These are phyloP conservation scores for Eupithecia exiguata DNA, from an alignment of 2,888 invertebrate genomes.

Conservation along the genomic window DNA sequence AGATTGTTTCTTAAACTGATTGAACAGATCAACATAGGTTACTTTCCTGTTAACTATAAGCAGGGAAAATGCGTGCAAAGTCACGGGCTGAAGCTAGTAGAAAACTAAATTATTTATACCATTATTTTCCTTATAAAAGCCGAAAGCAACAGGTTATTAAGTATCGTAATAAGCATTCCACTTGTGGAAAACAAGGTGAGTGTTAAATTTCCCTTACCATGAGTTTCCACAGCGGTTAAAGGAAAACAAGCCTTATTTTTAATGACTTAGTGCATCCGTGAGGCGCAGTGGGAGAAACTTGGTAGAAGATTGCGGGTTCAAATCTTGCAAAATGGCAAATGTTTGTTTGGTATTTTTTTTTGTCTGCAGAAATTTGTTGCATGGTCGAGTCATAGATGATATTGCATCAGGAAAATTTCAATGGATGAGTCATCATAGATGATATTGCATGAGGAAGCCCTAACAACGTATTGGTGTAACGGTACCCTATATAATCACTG, in stretches of 20 bases:
- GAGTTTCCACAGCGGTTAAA: not conserved
- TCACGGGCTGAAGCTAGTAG: not conserved
- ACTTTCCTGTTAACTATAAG: not conserved
- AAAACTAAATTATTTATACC: not conserved
- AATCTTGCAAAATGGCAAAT: no score
- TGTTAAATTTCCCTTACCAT: conserved; percentile 1
- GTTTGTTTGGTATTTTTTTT: no score
- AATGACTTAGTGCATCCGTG: not conserved
- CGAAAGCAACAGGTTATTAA: not conserved
- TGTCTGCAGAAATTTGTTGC: no score
- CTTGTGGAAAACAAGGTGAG: not conserved
- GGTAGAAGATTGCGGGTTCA: not conserved
- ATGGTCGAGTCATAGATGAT: no score
- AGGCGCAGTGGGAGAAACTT: not conserved
- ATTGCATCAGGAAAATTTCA: no score
- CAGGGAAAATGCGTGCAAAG: not conserved
- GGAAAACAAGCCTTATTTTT: no score
- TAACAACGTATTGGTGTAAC: no score
- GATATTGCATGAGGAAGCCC: no score
- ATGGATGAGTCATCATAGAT: no score
- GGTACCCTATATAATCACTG: no score
- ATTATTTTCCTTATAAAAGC: not conserved
- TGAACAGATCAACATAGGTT: no score
- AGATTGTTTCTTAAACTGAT: no score
- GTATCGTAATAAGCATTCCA: not conserved